Evolutionary conservation across 92 coral and sea anemone species (phyloP).

Genomic region (Phymanthus crucifer): DNA sequence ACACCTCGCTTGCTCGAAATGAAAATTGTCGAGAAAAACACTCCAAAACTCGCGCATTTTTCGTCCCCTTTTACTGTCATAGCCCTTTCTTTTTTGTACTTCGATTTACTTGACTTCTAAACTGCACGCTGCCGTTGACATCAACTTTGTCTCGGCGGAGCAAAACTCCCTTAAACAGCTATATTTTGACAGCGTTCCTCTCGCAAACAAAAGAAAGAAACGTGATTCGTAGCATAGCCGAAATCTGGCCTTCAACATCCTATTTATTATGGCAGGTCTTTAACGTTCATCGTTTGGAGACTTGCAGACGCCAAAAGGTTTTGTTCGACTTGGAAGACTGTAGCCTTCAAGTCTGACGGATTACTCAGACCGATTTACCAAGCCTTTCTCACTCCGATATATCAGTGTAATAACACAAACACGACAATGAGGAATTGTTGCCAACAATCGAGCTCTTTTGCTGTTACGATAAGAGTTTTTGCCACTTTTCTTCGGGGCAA

Average conservation of each 20-base stretch:
- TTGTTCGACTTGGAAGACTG: neutral
- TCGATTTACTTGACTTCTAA: neutral
- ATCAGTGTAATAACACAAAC: neutral
- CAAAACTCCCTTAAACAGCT: neutral
- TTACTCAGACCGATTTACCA: neutral
- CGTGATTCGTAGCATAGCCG: neutral
- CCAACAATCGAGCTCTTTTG: neutral
- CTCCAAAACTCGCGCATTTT: neutral
- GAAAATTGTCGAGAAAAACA: neutral
- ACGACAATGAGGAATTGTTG: neutral
- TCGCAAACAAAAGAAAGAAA: slow-evolving; percentile 25
- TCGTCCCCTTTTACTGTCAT: neutral
- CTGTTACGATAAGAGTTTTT: neutral
- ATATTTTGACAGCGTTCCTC: neutral
- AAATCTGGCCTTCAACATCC: slow-evolving; percentile 4
- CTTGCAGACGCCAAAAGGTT: slow-evolving; percentile 25
- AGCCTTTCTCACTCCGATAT: neutral
- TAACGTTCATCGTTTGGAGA: slow-evolving; percentile 21
- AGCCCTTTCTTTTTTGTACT: neutral
- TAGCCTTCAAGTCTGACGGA: slow-evolving; percentile 22
- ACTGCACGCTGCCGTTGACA: too few species aligned
- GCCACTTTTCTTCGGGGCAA: neutral
- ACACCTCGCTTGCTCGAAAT: neutral
- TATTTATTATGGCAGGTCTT: slow-evolving; percentile 32
- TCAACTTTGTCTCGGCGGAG: neutral